Conservation (phyloP, 2,797 vertebrate species). For the Poecilia picta region DNA sequence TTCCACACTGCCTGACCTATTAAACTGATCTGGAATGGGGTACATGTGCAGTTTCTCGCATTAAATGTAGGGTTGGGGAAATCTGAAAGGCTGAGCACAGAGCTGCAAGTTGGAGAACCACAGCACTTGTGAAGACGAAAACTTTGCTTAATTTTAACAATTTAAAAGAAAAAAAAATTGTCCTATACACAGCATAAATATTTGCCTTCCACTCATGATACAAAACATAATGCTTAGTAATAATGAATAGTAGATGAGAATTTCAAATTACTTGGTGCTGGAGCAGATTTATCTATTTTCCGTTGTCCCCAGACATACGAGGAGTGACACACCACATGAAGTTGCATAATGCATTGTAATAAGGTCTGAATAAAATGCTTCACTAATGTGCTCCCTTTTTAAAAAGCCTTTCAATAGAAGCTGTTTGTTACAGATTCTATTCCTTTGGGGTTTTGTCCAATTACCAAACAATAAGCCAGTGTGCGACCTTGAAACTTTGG, state of each 20-base stretch:
- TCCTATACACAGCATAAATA: not conserved
- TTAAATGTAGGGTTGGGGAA: conserved; percentile 13
- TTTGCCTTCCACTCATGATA: conserved; percentile 15
- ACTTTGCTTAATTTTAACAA: not conserved
- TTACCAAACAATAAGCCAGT: conserved; percentile 7
- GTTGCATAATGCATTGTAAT: not conserved
- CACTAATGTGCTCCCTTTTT: conserved; percentile 10
- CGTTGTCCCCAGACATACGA: conserved; percentile 9
- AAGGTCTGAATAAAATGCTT: conserved; percentile 12
- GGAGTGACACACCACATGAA: conserved; percentile 3
- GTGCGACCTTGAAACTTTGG: conserved; percentile 56
- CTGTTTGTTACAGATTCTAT: conserved; percentile 30
- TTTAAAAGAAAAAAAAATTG: no score
- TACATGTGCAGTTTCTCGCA: conserved; percentile 6
- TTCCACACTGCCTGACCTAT: conserved; percentile 20
- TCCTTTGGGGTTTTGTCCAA: conserved; percentile 12
- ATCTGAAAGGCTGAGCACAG: conserved; percentile 7
- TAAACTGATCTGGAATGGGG: conserved; percentile 3
- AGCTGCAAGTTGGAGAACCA: not conserved
- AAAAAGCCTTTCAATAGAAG: conserved; percentile 25
- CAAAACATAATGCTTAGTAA: conserved; percentile 13
- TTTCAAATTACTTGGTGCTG: not conserved
- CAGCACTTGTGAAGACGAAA: not conserved
- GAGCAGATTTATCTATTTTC: conserved; percentile 6
- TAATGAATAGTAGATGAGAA: not conserved